These are phyloP conservation scores for Embiotoca jacksoni DNA, from an alignment of 2,113 vertebrate genomes.

Conservation along the genomic window DNA sequence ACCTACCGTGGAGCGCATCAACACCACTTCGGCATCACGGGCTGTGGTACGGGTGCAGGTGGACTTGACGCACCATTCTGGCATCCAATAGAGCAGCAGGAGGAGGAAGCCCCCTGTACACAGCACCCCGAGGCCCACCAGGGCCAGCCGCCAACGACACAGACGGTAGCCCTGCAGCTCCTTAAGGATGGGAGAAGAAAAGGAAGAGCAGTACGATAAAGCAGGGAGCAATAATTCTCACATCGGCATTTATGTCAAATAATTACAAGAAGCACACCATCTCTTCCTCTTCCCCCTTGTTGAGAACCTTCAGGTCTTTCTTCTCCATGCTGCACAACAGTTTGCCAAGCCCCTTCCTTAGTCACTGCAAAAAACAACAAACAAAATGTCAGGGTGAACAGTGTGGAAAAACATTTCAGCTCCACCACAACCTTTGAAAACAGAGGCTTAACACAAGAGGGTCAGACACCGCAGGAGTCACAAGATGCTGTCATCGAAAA, in stretches of 20 bases:
- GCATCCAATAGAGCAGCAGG: constrained; percentile 98
- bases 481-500: no score
- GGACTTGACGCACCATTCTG: constrained; percentile 96
- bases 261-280: constrained; percentile 84
- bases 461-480: no score
- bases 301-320: constrained; percentile 91
- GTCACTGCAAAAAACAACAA: constrained; percentile 69
- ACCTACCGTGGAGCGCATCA: constrained; percentile 92
- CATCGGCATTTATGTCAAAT: neutral
- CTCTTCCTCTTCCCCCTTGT: constrained; percentile 95
- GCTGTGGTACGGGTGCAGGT: constrained; percentile 88
- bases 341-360: constrained; percentile 64
- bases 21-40: constrained; percentile 91
- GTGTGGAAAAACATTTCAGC: neutral
- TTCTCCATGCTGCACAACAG: constrained; percentile 91
- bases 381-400: neutral
- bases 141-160: constrained; percentile 92
- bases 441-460: no score
- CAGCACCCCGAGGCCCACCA: constrained; percentile 90
- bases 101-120: constrained; percentile 96
- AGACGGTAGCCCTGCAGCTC: constrained; percentile 92
- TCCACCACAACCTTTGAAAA: neutral
- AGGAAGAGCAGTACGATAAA: neutral
- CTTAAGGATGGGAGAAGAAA: constrained; percentile 70
- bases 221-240: neutral